Base-by-base conservation (phyloP, 2,888 invertebrate genomes). In the Pristionchus entomophagus region DNA sequence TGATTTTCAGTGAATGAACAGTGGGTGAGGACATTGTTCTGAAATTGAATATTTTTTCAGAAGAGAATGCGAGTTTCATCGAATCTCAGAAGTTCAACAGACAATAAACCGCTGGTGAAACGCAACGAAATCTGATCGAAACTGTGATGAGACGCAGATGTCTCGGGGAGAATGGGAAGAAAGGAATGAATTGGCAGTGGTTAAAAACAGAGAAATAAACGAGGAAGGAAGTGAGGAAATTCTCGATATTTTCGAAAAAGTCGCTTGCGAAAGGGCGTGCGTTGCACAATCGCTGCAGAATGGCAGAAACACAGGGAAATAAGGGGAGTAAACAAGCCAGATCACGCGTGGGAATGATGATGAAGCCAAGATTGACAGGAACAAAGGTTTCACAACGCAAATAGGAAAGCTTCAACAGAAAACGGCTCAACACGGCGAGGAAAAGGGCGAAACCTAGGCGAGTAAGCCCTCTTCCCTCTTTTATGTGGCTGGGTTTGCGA, bases 401-500 rank as follows among this genome's bases (percentile, higher is more conserved):
- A 51, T 49, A n/a, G 32, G 1, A 0, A 17, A 19, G 78, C 29
- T 51, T 51, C 38, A 38, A n/a, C n/a, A n/a, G 26, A 26, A 73
- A 73, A 73, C 73, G 41, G 22, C 41, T 35, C 65, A 19, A n/a
- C n/a, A n/a, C n/a, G 65, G 29, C 35, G n/a, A 22, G n/a, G 56
- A 5, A 22, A 22, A 22, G 73, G 73, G 65, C 35, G 65, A 65
- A 65, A 65, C 65, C 65, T 65, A 19, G 65, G n/a, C n/a, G 56
- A 29, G 73, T 73, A 73, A 73, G 73, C 45, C 45, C 41, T 73
- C 26, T 41, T 73, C 41, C 41, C 73, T 73, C 73, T 73, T 73
- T 73, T 73, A 73, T 73, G 73, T 26, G 38, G n/a, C n/a, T n/a
- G 65, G 73, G 45, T 45, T 45, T 38, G 73, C 38, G 38, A 73